Evolutionary conservation across 2,797 vertebrate genomes (phyloP).

Genomic region (Micromesistius poutassou): DNA sequence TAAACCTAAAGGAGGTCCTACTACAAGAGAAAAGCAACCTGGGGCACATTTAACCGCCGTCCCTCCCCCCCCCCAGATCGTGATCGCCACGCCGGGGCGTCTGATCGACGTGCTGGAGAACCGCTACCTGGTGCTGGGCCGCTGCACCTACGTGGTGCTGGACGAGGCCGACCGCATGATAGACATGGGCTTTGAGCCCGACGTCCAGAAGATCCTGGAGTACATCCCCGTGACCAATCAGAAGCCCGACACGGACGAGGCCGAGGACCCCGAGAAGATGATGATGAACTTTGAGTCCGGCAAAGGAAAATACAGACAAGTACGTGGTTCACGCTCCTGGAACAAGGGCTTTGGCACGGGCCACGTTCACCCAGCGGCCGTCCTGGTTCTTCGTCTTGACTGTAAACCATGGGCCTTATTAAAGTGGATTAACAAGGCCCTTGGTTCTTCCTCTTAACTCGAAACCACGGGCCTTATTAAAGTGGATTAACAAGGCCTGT

Average conservation of each 20-base stretch:
- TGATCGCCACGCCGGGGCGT: slow-evolving; percentile 93
- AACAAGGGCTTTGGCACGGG: neutral
- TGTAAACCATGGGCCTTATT: neutral
- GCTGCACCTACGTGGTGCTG: slow-evolving; percentile 95
- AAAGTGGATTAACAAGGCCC: neutral
- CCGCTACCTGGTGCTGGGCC: slow-evolving; percentile 93
- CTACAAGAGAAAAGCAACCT: too few relatives aligned
- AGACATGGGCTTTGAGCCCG: slow-evolving; percentile 98
- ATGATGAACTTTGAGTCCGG: slow-evolving; percentile 94
- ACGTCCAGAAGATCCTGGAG: slow-evolving; percentile 97
- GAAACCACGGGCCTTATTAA: neutral
- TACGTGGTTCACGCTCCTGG: slow-evolving; percentile 48
- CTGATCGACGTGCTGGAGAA: slow-evolving; percentile 97
- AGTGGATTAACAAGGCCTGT: neutral
- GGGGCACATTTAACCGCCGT: neutral
- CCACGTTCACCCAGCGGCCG: neutral
- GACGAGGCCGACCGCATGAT: slow-evolving; percentile 98
- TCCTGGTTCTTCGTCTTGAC: neutral
- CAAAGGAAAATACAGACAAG: slow-evolving; percentile 98
- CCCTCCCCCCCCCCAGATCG: slow-evolving; percentile 74
- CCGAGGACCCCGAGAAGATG: slow-evolving; percentile 98
- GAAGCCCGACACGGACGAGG: slow-evolving; percentile 96
- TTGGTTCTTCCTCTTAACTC: neutral
- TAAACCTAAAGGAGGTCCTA: too few relatives aligned
- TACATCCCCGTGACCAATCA: slow-evolving; percentile 98